Conservation (phyloP, 2,113 vertebrate species). For the Megaceryle torquata region DNA sequence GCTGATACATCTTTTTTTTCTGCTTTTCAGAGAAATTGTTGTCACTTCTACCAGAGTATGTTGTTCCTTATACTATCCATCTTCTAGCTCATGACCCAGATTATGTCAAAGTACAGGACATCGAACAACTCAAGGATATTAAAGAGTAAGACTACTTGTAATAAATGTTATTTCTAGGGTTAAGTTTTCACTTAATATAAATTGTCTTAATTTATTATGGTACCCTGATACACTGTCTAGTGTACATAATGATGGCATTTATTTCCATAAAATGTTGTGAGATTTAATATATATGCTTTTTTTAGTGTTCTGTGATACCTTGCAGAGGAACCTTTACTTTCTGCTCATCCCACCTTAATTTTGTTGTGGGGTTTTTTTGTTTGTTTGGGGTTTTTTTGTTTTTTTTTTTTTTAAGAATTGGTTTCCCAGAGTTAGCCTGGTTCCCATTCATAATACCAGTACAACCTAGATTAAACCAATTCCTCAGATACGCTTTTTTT, state of each 20-base stretch:
- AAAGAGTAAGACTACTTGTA: conserved; percentile 90
- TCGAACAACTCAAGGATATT: conserved; percentile 98
- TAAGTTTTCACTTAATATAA: not conserved
- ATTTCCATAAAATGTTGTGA: not conserved
- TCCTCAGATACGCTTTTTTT: not conserved
- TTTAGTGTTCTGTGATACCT: not conserved
- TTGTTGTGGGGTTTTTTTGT: not conserved
- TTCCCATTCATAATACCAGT: not conserved
- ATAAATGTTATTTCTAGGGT: not conserved
- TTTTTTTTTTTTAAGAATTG: not conserved
- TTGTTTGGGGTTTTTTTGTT: no score
- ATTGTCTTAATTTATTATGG: not conserved
- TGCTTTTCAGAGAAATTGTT: conserved; percentile 89
- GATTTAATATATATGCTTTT: not conserved
- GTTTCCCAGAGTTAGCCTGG: not conserved
- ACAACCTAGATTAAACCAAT: not conserved
- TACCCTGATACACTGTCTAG: not conserved
- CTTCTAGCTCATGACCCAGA: conserved; percentile 97
- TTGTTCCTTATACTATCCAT: conserved; percentile 97
- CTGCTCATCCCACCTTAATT: not conserved
- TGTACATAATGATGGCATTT: not conserved
- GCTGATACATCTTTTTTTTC: conserved; percentile 14
- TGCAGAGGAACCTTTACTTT: not conserved
- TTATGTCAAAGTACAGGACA: conserved; percentile 97
- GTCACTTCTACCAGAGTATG: conserved; percentile 96